Evolutionary conservation across 2,888 invertebrate species (phyloP), one percentile per base, ranked within the genome.

Genomic region (Pandemis heparana): DNA sequence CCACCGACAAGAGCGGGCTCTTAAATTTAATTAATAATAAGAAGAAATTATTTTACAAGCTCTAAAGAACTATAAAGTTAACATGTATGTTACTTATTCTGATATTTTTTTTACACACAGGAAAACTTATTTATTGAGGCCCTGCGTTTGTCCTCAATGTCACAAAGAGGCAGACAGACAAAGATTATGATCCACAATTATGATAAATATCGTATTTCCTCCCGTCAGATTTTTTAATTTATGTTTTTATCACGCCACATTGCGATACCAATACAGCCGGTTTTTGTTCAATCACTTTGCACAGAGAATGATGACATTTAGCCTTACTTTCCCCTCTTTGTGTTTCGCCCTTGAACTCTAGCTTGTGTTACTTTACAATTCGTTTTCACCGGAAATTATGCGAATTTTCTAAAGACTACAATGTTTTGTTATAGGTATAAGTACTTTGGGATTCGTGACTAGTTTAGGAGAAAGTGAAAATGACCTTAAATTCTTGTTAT

Each of bases 401-500:
- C 41, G 32, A 63, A 18, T 63, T 64, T 32, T 39, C 41, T 68
- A 60, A 18, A 59, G 53, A 53, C 10, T 53, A 18, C 18, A 53
- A 18, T 16, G 23, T 63, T 63, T 39, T 43, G 43, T 63, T 43
- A 43, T 12, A 5, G 41, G 48, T 48, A 43, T 7, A 46, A 1
- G 5, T 48, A 61, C 14, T 14, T 18, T 23, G 48, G n/a, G 43
- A 23, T 48, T 59, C 72, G 41, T 66, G 59, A 46, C 39, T 48
- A 48, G 60, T 56, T 12, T 48, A 39, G 43, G 43, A 68, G 72
- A 73, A 73, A 73, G 72, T 63, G 56, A 38, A 63, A 63, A 62
- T 66, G 12, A 23, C 41, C 66, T 61, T 9, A 12, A 53, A 66
- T 38, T 62, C 63, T 72, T 62, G 67, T 59, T 48, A 63, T 62